These are phyloP conservation scores for Euschistus heros DNA, from an alignment of 1,140 invertebrate species.

Conservation along the genomic window DNA sequence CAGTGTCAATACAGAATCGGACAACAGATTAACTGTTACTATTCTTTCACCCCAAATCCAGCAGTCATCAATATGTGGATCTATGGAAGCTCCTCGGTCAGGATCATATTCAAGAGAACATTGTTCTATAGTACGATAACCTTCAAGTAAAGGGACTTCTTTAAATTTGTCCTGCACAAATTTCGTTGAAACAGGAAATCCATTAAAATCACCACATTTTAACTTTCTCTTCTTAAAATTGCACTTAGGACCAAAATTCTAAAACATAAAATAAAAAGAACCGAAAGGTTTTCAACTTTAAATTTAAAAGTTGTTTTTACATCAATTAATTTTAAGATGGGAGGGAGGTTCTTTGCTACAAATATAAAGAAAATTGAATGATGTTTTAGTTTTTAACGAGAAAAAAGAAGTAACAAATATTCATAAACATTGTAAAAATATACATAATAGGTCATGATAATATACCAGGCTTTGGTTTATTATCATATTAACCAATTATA, in stretches of 20 bases:
- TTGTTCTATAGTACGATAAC: constrained; percentile 87
- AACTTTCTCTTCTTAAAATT: constrained; percentile 95
- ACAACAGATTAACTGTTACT: constrained; percentile 80
- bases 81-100: constrained; percentile 80
- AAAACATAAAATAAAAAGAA: constrained; percentile 31
- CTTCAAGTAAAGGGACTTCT: constrained; percentile 46
- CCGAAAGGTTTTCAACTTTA: too few species aligned
- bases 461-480: too few species aligned
- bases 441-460: too few species aligned
- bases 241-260: constrained; percentile 96
- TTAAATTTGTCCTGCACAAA: constrained; percentile 72
- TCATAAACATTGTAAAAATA: too few species aligned
- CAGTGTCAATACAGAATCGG: constrained; percentile 77
- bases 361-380: too few species aligned
- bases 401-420: too few species aligned
- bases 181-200: constrained; percentile 75
- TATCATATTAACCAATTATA: too few species aligned
- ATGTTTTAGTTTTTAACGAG: too few species aligned
- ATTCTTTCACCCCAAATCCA: constrained; percentile 99
- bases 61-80: constrained; percentile 95
- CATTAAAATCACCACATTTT: constrained; percentile 64
- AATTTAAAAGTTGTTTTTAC: too few species aligned
- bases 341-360: too few species aligned
- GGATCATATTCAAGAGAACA: constrained; percentile 92
- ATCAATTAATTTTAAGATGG: constrained; percentile 21